Evolutionary conservation across 2,888 invertebrate genomes (phyloP).

Genomic region (Homarus gammarus): DNA sequence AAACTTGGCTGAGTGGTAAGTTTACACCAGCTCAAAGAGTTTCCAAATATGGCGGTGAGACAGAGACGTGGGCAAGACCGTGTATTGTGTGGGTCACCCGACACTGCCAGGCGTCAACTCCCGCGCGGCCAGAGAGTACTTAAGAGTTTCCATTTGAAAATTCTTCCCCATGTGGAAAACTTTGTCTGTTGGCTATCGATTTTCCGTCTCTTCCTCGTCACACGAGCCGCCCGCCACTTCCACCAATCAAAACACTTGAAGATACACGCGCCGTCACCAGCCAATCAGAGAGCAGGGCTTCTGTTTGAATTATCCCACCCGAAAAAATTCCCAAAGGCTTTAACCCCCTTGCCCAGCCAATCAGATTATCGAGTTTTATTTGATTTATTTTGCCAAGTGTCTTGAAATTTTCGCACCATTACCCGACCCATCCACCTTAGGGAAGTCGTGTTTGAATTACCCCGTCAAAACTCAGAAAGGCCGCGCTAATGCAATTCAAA

Average conservation of each 20-base stretch:
- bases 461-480: neutral
- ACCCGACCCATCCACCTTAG: neutral
- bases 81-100: neutral
- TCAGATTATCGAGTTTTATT: neutral
- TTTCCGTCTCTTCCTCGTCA: neutral
- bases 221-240: slow-evolving; percentile 6
- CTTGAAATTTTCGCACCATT: neutral
- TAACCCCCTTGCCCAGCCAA: neutral
- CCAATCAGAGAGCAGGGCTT: neutral
- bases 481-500: neutral
- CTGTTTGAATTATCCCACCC: neutral
- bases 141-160: slow-evolving; percentile 11
- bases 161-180: neutral
- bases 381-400: neutral
- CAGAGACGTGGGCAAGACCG: neutral
- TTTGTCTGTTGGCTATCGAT: slow-evolving; percentile 27
- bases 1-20: neutral
- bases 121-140: neutral
- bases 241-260: slow-evolving; percentile 32
- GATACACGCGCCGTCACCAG: slow-evolving; percentile 7
- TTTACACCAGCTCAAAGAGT: neutral
- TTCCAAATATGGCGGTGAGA: neutral
- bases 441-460: neutral
- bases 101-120: neutral
- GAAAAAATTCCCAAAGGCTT: neutral